These are phyloP conservation scores for Romanogobio albipinnatus DNA, from an alignment of 2,113 vertebrate species.

Conservation along the genomic window DNA sequence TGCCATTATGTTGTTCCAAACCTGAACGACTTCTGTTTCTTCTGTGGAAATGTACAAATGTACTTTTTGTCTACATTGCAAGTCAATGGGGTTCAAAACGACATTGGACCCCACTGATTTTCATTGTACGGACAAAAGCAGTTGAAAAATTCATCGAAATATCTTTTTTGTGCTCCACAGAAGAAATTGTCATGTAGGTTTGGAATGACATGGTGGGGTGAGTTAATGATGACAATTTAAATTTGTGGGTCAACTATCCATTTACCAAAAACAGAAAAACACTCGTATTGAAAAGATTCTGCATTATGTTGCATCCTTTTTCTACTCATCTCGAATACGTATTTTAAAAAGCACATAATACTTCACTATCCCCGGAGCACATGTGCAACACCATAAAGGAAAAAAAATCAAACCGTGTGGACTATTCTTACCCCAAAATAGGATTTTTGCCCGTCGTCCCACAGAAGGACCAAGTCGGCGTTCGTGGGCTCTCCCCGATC, in stretches of 20 bases:
- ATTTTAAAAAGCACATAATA: constrained; percentile 5
- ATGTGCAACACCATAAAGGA: background rate
- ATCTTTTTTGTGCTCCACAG: background rate
- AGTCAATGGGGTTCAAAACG: background rate
- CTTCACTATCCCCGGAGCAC: background rate
- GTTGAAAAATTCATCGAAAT: background rate
- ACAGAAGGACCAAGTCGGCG: constrained; percentile 87
- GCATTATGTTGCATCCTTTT: background rate
- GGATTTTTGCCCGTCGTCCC: constrained; percentile 80
- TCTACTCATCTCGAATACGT: background rate
- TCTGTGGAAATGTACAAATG: background rate
- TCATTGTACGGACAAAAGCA: background rate
- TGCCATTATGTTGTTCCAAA: background rate
- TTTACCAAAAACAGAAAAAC: background rate
- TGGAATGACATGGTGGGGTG: background rate
- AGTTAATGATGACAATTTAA: background rate
- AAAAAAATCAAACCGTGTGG: background rate
- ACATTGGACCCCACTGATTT: background rate
- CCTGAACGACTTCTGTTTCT: background rate
- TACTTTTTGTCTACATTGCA: background rate
- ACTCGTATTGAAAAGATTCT: background rate
- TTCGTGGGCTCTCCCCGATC: constrained; percentile 85
- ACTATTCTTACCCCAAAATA: constrained; percentile 86
- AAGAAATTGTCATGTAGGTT: background rate
- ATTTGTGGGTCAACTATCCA: background rate